Base-by-base conservation (phyloP, 2,797 vertebrate species). In the Enteromius treurensis region DNA sequence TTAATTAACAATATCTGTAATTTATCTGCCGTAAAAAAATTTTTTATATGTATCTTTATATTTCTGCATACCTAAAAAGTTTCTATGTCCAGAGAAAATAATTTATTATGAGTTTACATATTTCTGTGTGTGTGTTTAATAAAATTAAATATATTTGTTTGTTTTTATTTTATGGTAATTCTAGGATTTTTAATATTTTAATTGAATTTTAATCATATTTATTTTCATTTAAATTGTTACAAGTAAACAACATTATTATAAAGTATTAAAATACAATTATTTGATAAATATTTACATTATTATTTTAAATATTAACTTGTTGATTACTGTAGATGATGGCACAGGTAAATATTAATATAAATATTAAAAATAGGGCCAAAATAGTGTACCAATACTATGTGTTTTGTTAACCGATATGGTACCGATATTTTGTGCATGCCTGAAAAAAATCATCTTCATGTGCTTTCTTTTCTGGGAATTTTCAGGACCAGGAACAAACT, bases 401-500 rank as follows among this genome's bases (percentile, higher is more conserved):
- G 13, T 49, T 40, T 4, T 40, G 5, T 3, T 1, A 7, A 7
- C 9, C 15, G 1, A 74, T 34, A 53, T 37, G 19, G 29, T 55
- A 21, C 29, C 29, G 14, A 14, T 15, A 75, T n/a, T 7, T 55
- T 9, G 26, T 34, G 17, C 26, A 73, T 55, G 10, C 11, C 29
- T 55, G 34, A 74, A 53, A 40, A 53, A n/a, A 11, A 5, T 14
- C 0, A 13, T 74, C 76, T 77, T 83, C 67, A 76, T 73, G 64
- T 76, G 40, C 68, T 83, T 80, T 32, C 40, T 69, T 78, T 80
- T 64, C 70, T 76, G 77, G 40, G 32, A 67, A 62, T 76, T 45
- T 26, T 26, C 70, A 67, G 76, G 69, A 74, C 75, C 51, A 53
- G 34, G 21, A 68, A 73, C 45, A 60, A 68, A 29, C 62, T 79